Evolutionary conservation across 2,888 invertebrate genomes (phyloP).

Genomic region (Metallyticus violacea): DNA sequence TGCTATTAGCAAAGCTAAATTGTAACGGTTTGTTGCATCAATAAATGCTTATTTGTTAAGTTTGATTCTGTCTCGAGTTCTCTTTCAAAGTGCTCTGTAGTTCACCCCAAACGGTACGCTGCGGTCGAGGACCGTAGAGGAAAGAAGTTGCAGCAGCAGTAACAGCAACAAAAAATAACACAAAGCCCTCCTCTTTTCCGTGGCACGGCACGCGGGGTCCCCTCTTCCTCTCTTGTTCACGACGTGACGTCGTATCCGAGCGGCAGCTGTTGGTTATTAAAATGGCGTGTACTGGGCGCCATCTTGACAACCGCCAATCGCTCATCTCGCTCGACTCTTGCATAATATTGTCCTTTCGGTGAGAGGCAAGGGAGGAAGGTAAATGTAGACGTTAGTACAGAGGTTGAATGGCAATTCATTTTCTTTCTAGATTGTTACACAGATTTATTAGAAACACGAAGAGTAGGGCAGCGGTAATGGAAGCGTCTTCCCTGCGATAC

Average conservation of each 20-base stretch:
- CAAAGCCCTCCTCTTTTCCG: background rate
- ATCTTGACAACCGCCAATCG: constrained; percentile 3
- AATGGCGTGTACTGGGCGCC: constrained; percentile 12
- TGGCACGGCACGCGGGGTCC: background rate
- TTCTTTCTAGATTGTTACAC: background rate
- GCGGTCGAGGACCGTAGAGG: background rate
- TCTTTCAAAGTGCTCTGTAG: background rate
- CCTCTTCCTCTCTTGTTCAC: background rate
- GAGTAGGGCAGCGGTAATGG: background rate
- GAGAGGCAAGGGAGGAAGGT: background rate
- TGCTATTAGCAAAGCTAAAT: too few relatives aligned
- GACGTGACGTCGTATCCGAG: constrained; percentile 14
- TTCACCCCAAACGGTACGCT: background rate
- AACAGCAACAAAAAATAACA: background rate
- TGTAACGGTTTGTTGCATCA: too few relatives aligned
- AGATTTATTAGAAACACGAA: background rate
- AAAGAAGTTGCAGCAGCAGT: background rate
- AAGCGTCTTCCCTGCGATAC: background rate
- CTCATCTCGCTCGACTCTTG: background rate
- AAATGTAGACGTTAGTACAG: background rate
- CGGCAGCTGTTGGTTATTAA: constrained; percentile 17
- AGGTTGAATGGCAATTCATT: background rate
- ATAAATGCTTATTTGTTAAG: background rate
- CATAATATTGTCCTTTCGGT: background rate
- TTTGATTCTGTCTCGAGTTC: background rate